Conservation (phyloP, 2,113 vertebrate genomes). For the Sakesphorus luctuosus region DNA sequence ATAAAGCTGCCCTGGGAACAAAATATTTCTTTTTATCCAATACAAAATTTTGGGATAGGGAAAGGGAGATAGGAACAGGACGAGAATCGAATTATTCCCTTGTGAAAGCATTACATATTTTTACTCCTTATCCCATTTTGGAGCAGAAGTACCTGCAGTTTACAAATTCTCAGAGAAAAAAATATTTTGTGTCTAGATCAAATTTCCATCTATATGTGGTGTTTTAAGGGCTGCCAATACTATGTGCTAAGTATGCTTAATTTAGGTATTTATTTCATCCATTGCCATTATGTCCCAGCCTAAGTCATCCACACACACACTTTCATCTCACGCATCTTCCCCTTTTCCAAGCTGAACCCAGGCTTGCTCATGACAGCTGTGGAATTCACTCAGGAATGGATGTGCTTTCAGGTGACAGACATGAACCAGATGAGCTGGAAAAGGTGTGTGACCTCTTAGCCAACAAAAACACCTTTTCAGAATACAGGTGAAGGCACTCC, state of each 20-base stretch:
- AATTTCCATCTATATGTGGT: not conserved
- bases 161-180: not conserved
- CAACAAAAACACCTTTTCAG: not conserved
- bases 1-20: slow-evolving; percentile 4
- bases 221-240: not conserved
- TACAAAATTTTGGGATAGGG: not conserved
- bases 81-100: not conserved
- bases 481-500: not conserved
- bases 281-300: not conserved
- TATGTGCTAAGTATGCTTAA: not conserved
- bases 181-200: not conserved
- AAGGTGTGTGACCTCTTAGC: not conserved
- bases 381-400: not conserved
- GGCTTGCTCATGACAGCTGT: not conserved
- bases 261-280: not conserved
- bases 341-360: not conserved
- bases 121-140: not conserved
- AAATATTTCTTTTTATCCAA: not conserved
- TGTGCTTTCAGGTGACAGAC: slow-evolving; percentile 2
- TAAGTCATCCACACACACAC: not conserved
- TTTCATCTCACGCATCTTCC: not conserved
- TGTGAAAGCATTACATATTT: not conserved
- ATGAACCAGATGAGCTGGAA: not conserved
- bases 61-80: not conserved
- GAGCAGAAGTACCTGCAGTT: not conserved